Percentiles rank a stretch among this genome's conserved stretches.
phyloP scores from a whole-genome alignment of 2,797 vertebrate genomes.

The Parambassis ranga region DNA sequence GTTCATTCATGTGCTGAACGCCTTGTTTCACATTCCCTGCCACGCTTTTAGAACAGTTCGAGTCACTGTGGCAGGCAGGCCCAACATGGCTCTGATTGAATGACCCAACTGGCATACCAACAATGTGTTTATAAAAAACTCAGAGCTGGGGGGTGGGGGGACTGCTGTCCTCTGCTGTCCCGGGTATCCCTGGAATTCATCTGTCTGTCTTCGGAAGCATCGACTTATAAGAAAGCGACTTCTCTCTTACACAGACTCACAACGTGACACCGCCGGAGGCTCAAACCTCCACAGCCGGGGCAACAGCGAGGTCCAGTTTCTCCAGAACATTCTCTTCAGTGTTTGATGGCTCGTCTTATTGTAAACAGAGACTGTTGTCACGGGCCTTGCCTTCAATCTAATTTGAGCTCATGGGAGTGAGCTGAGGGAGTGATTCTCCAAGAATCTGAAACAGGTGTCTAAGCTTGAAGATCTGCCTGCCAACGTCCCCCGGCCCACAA shows the following conservation, averaged over 20 bases:
- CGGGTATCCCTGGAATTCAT: constrained; percentile 55
- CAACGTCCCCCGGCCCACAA: constrained; percentile 42
- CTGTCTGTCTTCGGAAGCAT: background rate
- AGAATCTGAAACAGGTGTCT: constrained; percentile 80
- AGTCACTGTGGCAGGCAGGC: constrained; percentile 39
- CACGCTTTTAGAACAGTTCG: constrained; percentile 64
- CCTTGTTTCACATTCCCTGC: background rate
- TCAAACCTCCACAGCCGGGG: background rate
- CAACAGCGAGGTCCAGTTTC: constrained; percentile 25
- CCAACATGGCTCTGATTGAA: constrained; percentile 66
- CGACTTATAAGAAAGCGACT: constrained; percentile 20
- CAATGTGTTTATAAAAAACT: constrained; percentile 72
- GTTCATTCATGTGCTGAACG: background rate
- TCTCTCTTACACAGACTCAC: constrained; percentile 12
- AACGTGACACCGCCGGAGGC: background rate
- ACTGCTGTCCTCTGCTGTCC: constrained; percentile 16
- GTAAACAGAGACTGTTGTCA: constrained; percentile 74
- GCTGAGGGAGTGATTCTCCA: constrained; percentile 59
- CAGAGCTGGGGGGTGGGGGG: background rate
- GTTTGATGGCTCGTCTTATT: constrained; percentile 43
- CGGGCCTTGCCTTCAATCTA: constrained; percentile 71
- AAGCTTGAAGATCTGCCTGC: constrained; percentile 51
- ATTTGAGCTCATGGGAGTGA: constrained; percentile 64
- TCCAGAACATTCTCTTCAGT: constrained; percentile 64
- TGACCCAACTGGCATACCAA: constrained; percentile 77